A percentile compares a stretch with the other conserved stretches of the same genome.
These are phyloP conservation scores for Limnothrissa miodon DNA, from an alignment of 2,113 vertebrate genomes.

Conservation along the genomic window DNA sequence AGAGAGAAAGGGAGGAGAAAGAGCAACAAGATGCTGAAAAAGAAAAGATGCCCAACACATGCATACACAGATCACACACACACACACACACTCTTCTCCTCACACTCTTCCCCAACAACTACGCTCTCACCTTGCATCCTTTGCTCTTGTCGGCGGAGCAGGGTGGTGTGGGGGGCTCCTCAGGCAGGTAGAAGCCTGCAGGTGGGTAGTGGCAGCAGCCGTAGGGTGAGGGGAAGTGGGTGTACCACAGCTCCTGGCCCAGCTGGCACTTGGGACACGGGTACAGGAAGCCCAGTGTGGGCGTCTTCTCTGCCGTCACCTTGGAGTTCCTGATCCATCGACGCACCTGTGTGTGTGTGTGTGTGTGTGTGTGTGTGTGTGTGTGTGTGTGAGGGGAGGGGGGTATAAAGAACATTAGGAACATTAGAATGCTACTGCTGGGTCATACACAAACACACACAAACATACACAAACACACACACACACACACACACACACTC, in stretches of 20 bases:
- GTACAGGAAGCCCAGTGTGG: constrained; percentile 76
- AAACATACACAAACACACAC: background rate
- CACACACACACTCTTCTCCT: background rate
- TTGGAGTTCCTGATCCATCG: constrained; percentile 93
- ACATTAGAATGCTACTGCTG: no score
- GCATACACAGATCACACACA: background rate
- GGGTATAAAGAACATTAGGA: no score
- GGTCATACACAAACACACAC: background rate
- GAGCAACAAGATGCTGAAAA: background rate
- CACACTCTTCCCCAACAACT: no score
- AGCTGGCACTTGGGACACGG: constrained; percentile 75
- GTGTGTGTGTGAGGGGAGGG: background rate
- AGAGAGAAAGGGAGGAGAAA: constrained; percentile 8
- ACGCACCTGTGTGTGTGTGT: constrained; percentile 74
- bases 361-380: constrained; percentile 58
- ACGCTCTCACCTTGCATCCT: constrained; percentile 81
- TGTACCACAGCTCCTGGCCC: constrained; percentile 76
- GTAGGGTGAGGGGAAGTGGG: constrained; percentile 75
- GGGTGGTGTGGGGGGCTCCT: constrained; percentile 66
- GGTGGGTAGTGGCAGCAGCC: constrained; percentile 74
- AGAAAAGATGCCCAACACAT: background rate
- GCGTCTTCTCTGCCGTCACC: constrained; percentile 84
- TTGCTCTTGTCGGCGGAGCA: constrained; percentile 77
- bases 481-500: background rate
- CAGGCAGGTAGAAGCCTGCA: constrained; percentile 67